A percentile compares a stretch with the other conserved stretches of the same genome.
These are phyloP conservation scores for Poecilia picta DNA, from an alignment of 2,797 vertebrate genomes.

Conservation along the genomic window DNA sequence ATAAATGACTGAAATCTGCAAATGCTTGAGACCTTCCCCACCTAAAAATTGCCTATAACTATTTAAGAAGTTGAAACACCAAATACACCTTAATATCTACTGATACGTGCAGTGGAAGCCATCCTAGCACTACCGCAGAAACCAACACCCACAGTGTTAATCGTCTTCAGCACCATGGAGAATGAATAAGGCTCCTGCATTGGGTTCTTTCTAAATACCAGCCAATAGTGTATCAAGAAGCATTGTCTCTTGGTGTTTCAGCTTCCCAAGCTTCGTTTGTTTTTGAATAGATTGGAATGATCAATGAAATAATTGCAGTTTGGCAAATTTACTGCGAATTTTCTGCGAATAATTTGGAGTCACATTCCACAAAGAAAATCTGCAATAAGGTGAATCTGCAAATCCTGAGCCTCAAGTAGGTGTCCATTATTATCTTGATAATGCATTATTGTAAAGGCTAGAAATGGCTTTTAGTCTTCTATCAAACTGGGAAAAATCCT, in stretches of 20 bases:
- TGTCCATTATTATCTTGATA: neutral
- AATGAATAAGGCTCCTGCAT: neutral
- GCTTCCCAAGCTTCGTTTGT: neutral
- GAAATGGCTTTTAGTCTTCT: neutral
- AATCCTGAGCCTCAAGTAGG: neutral
- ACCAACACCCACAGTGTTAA: neutral
- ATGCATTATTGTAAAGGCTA: neutral
- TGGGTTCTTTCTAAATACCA: neutral
- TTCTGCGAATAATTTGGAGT: neutral
- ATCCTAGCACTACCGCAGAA: neutral
- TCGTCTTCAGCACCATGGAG: neutral
- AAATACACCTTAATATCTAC: neutral
- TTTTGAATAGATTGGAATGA: neutral
- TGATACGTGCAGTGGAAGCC: neutral
- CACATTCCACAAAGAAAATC: neutral
- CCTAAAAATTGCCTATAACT: neutral
- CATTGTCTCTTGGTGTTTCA: neutral
- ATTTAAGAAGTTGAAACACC: neutral
- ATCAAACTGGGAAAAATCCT: neutral
- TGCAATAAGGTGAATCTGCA: neutral
- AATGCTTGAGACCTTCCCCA: neutral
- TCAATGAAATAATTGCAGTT: neutral
- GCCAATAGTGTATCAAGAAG: neutral
- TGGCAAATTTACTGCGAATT: neutral
- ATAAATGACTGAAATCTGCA: neutral